Evolutionary conservation across 1,140 invertebrate species (phyloP), one percentile per base, ranked within the genome.

Genomic region (Drosophila subobscura): DNA sequence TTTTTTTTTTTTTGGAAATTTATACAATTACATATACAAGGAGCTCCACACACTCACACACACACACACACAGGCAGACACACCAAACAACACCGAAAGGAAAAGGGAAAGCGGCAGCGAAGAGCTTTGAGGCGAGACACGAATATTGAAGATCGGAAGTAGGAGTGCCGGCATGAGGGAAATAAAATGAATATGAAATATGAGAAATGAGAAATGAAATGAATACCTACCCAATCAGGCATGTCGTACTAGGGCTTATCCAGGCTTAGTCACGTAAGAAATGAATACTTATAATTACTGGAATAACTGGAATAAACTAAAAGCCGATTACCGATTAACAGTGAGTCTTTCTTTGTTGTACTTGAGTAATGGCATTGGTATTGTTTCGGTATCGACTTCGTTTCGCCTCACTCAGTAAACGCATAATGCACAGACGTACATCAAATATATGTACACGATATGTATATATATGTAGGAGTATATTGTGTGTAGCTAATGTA

Each of bases 401-500:
- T 59, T 72, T 61, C 40, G 42, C 23, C 56, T 61, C 56, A 61
- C 70, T 72, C 67, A 54, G 52, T 4, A 67, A 68, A 59, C 60
- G 54, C 68, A 52, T 72, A 72, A 20, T 20, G 16, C 58, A 47
- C 65, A 71, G 70, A 72, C 10, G 12, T 10, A 37, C 10, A 33
- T 33, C 16, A 8, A 29, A 29, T 53, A 72, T 72, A 72, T 72
- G 68, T 72, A 72, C 70, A 72, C 59, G 70, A 55, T 49, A 72
- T 71, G 65, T 72, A 70, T 68, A 70, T 68, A 72, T 72, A 61
- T 72, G 12, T 37, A 37, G 10, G 33, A 37, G 50, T 37, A 52
- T 40, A 63, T 72, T 37, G 37, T 40, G 55, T 72, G 67, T 72
- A 72, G 67, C 61, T 72, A 72, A 72, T 72, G 67, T 72, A 72